Percentiles rank a stretch among this genome's conserved stretches.
phyloP scores from a whole-genome alignment of 2,888 invertebrate genomes.

The Anthrax anthrax region DNA sequence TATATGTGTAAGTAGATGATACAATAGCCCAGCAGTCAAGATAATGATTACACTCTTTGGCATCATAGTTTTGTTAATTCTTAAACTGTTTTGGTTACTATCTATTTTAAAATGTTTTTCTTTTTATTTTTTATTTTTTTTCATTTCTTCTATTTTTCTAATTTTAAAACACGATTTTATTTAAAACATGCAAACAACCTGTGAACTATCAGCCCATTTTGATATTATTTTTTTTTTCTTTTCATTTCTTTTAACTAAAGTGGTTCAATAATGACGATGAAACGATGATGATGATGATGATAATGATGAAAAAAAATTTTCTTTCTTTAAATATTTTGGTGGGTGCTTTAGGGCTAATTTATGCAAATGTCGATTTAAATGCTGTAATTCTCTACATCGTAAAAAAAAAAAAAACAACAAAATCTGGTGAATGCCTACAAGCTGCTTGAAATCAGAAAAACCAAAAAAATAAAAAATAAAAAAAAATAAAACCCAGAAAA shows the following conservation, averaged over 20 bases:
- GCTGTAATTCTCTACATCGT: conserved; percentile 6
- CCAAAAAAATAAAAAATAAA: neutral
- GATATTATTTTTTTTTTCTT: neutral
- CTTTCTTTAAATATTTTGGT: neutral
- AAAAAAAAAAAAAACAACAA: conserved; percentile 6
- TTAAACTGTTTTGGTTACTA: no score
- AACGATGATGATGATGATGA: neutral
- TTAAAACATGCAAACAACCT: neutral
- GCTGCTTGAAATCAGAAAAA: neutral
- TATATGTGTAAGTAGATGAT: neutral
- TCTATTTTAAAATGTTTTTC: neutral
- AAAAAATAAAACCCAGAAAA: neutral
- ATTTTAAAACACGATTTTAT: neutral
- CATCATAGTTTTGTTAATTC: no score
- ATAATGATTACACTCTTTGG: no score
- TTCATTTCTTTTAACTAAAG: neutral
- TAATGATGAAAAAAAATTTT: no score
- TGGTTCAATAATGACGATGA: neutral
- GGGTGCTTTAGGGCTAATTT: conserved; percentile 2
- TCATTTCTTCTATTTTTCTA: neutral
- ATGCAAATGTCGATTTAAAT: conserved; percentile 9
- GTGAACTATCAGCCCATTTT: neutral
- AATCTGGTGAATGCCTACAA: conserved; percentile 6
- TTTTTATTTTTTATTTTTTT: neutral
- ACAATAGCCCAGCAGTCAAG: no score